These are phyloP conservation scores for Volucella zonaria DNA, from an alignment of 2,888 invertebrate species.

Conservation along the genomic window DNA sequence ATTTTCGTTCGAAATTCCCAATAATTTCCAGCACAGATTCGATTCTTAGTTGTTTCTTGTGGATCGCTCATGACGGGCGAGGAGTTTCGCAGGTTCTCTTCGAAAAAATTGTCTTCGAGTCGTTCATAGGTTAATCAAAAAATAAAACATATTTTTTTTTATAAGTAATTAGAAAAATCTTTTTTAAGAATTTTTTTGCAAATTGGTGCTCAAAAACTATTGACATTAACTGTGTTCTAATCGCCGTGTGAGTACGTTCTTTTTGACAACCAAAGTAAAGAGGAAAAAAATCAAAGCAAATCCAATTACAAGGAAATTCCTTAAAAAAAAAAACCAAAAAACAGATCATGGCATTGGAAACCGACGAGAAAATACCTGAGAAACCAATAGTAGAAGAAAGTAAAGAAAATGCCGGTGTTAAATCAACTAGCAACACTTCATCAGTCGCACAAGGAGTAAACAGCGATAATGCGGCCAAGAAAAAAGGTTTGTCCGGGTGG, in stretches of 20 bases:
- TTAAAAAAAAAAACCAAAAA: conserved; percentile 20
- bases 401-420: conserved; percentile 62
- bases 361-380: conserved; percentile 53
- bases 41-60: conserved; percentile 72
- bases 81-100: conserved; percentile 54
- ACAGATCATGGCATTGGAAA: conserved; percentile 70
- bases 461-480: conserved; percentile 68
- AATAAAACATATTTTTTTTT: conserved; percentile 20
- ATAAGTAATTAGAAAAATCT: conserved; percentile 13
- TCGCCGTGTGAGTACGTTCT: conserved; percentile 44
- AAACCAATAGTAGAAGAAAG: conserved; percentile 49
- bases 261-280: conserved; percentile 26
- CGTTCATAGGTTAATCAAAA: conserved; percentile 37
- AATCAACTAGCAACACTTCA: conserved; percentile 44
- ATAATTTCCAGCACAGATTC: conserved; percentile 37
- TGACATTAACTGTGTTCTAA: conserved; percentile 28
- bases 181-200: conserved; percentile 28
- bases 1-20: conserved; percentile 36
- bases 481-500: conserved; percentile 72
- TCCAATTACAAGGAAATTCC: conserved; percentile 39
- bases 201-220: conserved; percentile 42
- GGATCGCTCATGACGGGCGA: conserved; percentile 68
- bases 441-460: conserved; percentile 42
- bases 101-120: conserved; percentile 39
- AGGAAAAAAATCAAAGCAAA: conserved; percentile 21